Evolutionary conservation across 1,140 invertebrate species (phyloP), one percentile per base, ranked within the genome.

Genomic region (Drosophila guanche): DNA sequence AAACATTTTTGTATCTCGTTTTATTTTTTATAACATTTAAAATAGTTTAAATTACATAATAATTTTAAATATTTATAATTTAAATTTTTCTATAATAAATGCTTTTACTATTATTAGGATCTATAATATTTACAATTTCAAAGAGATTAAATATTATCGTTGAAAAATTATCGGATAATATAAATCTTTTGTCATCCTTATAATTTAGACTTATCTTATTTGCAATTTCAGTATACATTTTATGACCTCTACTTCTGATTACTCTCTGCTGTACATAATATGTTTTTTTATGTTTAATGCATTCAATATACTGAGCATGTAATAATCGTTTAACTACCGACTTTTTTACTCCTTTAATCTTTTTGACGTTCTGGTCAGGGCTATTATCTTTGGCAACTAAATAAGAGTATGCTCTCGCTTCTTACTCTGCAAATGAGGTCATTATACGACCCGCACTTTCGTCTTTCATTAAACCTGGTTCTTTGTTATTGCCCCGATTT

Each of bases 191-290:
- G 7, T 16, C 8, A 46, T 46, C 20, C 16, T 46, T 46, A 22
- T 46, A 46, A 8, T 23, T 46, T 8, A 46, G n/a, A 43, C 42
- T 43, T 23, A 46, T 22, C 12, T 46, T 46, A 46, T 46, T 10
- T 46, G 12, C 20, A 46, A 7, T 14, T 45, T 45, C 20, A 45
- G 20, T 20, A 22, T 7, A 16, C 6, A 42, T 12, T 5, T 4
- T 42, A 42, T 42, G 41, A 42, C n/a, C 41, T 42, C 4, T 42
- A 42, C 41, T 42, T 14, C 41, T 42, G 6, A 42, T 42, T 12
- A 42, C 41, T 42, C 41, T 12, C 14, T 43, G 41, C 16, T 43
- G n/a, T 43, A n/a, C 41, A 43, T 43, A 14, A 43, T 14, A 43
- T 43, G 41, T 43, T 43, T 43, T n/a, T n/a, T 43, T 16, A 14